Evolutionary conservation across 2,888 invertebrate species (phyloP).

Genomic region (Chironomus tentans): DNA sequence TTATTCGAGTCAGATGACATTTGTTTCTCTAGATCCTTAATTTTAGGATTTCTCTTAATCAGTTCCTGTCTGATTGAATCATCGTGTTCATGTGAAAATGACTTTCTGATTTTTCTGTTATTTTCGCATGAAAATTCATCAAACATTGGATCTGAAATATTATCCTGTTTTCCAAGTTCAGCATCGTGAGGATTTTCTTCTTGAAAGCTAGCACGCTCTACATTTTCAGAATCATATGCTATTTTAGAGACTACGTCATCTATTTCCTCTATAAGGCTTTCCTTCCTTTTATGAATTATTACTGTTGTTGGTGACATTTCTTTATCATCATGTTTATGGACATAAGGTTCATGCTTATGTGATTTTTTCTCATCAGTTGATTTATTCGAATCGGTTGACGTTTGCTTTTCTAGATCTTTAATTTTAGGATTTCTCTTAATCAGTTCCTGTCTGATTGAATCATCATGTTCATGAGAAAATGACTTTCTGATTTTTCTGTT

Average conservation of each 20-base stretch:
- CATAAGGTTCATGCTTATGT: neutral
- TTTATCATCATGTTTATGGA: too few species aligned
- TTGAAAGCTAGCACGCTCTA: neutral
- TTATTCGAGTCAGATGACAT: neutral
- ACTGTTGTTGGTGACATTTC: too few species aligned
- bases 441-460: too few species aligned
- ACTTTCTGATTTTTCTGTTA: neutral
- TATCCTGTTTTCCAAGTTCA: neutral
- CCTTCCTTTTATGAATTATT: too few species aligned
- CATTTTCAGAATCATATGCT: neutral
- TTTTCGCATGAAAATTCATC: neutral
- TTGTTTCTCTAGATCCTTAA: neutral
- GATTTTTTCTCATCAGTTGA: too few species aligned
- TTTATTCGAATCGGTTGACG: neutral
- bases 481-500: neutral
- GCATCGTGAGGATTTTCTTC: neutral
- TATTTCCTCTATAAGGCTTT: too few species aligned
- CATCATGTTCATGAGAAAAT: neutral
- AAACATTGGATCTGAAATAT: constrained; percentile 7
- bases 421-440: neutral
- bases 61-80: neutral
- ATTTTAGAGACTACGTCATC: neutral
- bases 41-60: neutral
- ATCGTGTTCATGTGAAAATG: neutral
- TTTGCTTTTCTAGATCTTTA: neutral